Evolutionary conservation across 1,140 invertebrate species (phyloP).

Genomic region (Trichonephila inaurata): DNA sequence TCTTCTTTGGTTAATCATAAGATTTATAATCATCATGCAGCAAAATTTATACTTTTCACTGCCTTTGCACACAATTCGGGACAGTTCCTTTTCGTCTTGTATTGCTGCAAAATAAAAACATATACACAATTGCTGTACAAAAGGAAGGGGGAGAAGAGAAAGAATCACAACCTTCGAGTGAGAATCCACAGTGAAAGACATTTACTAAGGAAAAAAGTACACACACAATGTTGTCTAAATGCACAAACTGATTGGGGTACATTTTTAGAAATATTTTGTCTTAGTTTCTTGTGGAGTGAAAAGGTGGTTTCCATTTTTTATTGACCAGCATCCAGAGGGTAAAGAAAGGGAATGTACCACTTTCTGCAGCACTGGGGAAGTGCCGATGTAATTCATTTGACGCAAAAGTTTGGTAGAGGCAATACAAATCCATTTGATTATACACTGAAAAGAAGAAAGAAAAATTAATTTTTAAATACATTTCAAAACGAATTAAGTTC

Average conservation of each 20-base stretch:
- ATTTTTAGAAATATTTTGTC: conserved; percentile 29
- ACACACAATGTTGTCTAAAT: conserved; percentile 71
- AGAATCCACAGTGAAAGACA: conserved; percentile 59
- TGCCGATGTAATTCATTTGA: conserved; percentile 67
- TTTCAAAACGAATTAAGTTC: no score
- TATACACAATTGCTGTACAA: conserved; percentile 34
- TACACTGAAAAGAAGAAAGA: conserved; percentile 57
- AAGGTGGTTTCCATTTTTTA: conserved; percentile 51
- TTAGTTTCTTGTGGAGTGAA: conserved; percentile 1
- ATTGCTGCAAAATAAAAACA: conserved; percentile 33
- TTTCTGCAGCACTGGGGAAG: conserved; percentile 69
- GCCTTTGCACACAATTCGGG: background rate
- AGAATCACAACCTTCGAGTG: conserved; percentile 51
- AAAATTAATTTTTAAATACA: background rate
- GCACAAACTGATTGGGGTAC: conserved; percentile 70
- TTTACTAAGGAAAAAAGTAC: conserved; percentile 50
- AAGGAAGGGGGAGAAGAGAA: background rate
- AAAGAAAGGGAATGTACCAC: conserved; percentile 76
- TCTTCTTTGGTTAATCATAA: conserved; percentile 46
- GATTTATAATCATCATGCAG: background rate
- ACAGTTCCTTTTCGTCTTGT: background rate
- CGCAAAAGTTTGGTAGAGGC: conserved; percentile 75
- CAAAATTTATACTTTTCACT: background rate
- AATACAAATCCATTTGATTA: conserved; percentile 73
- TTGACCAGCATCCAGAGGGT: conserved; percentile 57